These are phyloP conservation scores for Stictonetta naevosa DNA, from an alignment of 2,113 vertebrate species.

Conservation along the genomic window DNA sequence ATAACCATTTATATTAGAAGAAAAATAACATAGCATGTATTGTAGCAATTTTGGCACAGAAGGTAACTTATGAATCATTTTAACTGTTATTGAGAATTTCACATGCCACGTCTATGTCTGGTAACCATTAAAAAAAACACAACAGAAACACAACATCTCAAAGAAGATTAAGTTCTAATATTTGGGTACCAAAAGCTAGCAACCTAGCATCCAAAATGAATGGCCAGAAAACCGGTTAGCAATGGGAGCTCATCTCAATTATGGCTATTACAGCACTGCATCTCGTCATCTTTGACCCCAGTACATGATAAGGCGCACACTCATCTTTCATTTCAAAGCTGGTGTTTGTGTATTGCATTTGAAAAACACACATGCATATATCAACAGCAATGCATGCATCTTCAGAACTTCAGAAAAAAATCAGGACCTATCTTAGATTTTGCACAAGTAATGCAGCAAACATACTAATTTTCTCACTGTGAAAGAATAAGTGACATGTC, in stretches of 20 bases:
- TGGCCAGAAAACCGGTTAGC: neutral
- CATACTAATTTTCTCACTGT: neutral
- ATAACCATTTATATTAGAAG: neutral
- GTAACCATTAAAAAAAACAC: neutral
- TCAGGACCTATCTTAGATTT: neutral
- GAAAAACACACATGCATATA: neutral
- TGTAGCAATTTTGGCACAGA: neutral
- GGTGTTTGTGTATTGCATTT: neutral
- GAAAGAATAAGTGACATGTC: neutral
- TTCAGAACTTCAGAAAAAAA: neutral
- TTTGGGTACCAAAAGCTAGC: neutral
- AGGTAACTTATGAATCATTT: neutral
- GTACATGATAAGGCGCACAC: neutral
- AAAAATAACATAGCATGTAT: neutral
- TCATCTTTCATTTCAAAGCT: neutral
- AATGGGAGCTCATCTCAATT: neutral
- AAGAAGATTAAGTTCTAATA: neutral
- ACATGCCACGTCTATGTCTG: neutral
- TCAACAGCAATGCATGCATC: neutral
- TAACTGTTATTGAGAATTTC: neutral
- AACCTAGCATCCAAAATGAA: neutral
- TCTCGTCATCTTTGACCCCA: neutral
- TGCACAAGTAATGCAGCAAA: neutral
- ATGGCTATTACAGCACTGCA: neutral
- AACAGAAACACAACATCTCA: neutral